Percentiles rank a stretch among this genome's conserved stretches.
Conservation (phyloP, 2,797 vertebrate genomes). For the Urocyon cinereoargenteus region DNA sequence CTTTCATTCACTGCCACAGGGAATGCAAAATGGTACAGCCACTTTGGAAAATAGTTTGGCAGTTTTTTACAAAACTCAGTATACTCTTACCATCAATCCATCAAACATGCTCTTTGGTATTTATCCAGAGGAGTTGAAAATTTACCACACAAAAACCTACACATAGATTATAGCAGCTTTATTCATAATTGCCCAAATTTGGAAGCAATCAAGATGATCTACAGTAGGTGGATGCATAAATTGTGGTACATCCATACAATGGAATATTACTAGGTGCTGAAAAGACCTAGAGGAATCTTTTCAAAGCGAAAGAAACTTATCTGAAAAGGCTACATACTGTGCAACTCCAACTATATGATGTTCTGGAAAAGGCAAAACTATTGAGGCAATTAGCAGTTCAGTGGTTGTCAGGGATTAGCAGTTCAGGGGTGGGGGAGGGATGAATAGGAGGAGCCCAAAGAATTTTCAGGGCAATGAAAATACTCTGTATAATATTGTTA, state of each 20-base stretch:
- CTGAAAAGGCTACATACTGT: background rate
- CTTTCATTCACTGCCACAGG: background rate
- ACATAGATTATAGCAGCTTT: background rate
- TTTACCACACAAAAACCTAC: background rate
- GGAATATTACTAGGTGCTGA: background rate
- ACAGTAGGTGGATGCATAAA: background rate
- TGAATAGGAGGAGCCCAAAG: background rate
- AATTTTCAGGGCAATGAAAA: background rate
- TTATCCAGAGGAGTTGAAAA: slow-evolving; percentile 15
- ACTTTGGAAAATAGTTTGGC: background rate
- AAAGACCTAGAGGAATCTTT: background rate
- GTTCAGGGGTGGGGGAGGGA: background rate
- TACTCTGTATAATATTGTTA: background rate
- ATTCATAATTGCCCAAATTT: slow-evolving; percentile 2
- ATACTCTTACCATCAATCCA: background rate
- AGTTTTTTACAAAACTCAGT: background rate
- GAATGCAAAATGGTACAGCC: background rate
- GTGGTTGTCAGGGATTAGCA: background rate
- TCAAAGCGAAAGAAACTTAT: background rate
- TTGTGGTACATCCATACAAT: background rate
- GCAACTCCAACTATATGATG: background rate
- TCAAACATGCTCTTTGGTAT: background rate
- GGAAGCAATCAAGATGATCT: background rate
- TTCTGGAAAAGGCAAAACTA: background rate
- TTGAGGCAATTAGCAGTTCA: background rate